These are phyloP conservation scores for Brachionus sp. DNA, from an alignment of 1,140 invertebrate genomes.

Conservation along the genomic window DNA sequence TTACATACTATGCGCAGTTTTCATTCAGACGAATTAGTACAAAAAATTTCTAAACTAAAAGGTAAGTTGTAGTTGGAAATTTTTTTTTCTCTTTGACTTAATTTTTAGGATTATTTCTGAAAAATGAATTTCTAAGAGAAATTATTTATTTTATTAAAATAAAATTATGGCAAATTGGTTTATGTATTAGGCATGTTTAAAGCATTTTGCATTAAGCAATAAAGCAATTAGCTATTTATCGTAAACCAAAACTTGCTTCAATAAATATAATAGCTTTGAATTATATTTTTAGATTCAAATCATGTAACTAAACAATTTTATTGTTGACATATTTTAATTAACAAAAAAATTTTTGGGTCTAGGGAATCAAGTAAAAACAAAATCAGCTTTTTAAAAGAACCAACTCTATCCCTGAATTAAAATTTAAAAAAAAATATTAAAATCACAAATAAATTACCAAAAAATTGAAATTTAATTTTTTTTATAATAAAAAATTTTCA, in stretches of 20 bases:
- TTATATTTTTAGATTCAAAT: background rate
- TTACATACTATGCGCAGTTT: background rate
- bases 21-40: background rate
- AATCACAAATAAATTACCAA: background rate
- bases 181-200: background rate
- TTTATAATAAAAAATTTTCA: background rate
- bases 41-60: conserved; percentile 32
- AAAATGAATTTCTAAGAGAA: background rate
- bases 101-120: background rate
- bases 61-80: background rate
- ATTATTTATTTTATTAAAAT: background rate
- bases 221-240: background rate
- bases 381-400: too few relatives aligned
- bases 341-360: background rate
- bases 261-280: background rate
- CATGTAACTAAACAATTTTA: background rate
- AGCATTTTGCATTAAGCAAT: background rate
- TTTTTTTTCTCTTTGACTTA: background rate
- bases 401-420: too few relatives aligned
- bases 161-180: background rate
- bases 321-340: background rate
- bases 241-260: background rate
- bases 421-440: too few relatives aligned
- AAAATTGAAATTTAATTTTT: background rate
- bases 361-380: background rate